Evolutionary conservation across 2,797 vertebrate genomes (phyloP).

Genomic region (Lagorchestes hirsutus): DNA sequence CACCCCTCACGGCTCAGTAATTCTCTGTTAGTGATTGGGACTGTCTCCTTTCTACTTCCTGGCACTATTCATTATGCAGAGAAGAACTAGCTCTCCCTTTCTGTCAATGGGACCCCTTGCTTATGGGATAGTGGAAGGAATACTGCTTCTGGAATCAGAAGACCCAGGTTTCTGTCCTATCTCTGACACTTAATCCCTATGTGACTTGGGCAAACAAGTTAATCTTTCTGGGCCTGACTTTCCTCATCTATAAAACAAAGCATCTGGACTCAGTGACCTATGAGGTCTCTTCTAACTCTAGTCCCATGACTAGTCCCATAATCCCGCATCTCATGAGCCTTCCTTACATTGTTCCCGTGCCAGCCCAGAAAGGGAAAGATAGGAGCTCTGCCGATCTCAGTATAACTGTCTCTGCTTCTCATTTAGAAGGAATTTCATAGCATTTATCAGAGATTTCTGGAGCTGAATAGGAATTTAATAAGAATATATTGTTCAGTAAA

Average conservation of each 20-base stretch:
- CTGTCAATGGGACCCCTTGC: background rate
- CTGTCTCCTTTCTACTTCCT: background rate
- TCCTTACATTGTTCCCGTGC: background rate
- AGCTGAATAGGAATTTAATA: background rate
- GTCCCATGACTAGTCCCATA: background rate
- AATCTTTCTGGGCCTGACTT: background rate
- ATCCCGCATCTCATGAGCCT: background rate
- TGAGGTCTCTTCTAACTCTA: background rate
- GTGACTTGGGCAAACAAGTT: background rate
- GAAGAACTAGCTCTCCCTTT: background rate
- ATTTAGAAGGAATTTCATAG: background rate
- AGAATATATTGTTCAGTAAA: background rate
- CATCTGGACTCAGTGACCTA: background rate
- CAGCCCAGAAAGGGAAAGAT: background rate
- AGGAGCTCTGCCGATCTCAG: background rate
- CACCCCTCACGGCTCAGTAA: background rate
- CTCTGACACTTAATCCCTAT: background rate
- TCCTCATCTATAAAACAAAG: background rate
- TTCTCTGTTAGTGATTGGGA: background rate
- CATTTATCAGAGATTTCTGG: background rate
- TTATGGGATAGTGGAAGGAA: background rate
- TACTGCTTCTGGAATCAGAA: background rate
- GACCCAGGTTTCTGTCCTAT: background rate
- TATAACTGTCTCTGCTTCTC: background rate
- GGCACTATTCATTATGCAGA: background rate